A percentile compares a stretch with the other conserved stretches of the same genome.
Evolutionary conservation across 2,113 vertebrate genomes (phyloP).

Genomic region (Jacana jacana): DNA sequence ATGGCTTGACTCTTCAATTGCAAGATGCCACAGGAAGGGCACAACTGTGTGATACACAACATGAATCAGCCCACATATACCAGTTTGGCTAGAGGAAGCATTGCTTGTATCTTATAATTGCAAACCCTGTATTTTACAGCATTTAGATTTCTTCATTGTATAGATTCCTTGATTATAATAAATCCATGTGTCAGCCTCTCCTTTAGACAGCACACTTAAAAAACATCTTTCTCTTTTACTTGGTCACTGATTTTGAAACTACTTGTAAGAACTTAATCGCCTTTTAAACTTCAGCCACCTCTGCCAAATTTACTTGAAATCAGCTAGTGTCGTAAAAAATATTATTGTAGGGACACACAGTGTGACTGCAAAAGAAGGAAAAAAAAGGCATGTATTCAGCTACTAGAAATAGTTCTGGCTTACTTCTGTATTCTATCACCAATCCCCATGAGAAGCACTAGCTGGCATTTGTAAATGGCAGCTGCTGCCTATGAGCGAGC

Average conservation of each 20-base stretch:
- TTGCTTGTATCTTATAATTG: not conserved
- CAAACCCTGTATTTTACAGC: not conserved
- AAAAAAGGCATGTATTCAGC: not conserved
- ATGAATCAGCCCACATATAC: not conserved
- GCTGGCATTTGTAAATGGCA: slow-evolving; percentile 56
- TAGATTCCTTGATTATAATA: not conserved
- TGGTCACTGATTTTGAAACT: not conserved
- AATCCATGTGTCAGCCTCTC: not conserved
- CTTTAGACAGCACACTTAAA: not conserved
- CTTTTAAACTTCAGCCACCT: not conserved
- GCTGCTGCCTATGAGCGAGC: not conserved
- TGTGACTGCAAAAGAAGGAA: not conserved
- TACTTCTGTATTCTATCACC: slow-evolving; percentile 29
- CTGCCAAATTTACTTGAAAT: not conserved
- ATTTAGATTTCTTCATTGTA: not conserved
- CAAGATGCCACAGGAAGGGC: not conserved
- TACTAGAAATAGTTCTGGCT: not conserved
- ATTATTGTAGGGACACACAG: not conserved
- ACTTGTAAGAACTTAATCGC: not conserved
- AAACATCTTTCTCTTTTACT: not conserved
- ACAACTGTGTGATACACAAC: not conserved
- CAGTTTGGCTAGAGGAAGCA: not conserved
- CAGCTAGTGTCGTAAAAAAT: not conserved
- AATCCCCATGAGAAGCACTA: slow-evolving; percentile 6
- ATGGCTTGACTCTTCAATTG: not conserved